Conservation (phyloP, 2,888 invertebrate species). For the Zaprionus obscuricornis region DNA sequence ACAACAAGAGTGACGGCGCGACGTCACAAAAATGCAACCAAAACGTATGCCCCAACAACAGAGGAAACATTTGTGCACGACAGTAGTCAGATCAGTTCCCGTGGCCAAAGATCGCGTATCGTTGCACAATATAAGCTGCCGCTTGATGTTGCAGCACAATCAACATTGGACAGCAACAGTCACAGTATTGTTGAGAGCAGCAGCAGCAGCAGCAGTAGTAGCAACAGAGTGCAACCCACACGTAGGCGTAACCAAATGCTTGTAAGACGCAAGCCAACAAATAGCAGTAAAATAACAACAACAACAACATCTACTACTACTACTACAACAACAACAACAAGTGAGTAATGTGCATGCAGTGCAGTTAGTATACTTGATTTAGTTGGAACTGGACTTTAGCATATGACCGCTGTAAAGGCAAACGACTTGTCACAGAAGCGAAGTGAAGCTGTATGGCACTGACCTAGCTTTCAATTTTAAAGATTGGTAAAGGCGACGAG, state of each 20-base stretch:
- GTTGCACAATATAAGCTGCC: constrained; percentile 72
- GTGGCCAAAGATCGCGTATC: constrained; percentile 46
- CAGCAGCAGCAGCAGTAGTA: too few species aligned
- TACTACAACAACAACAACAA: constrained; percentile 60
- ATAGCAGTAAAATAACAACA: constrained; percentile 18
- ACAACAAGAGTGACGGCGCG: constrained; percentile 26
- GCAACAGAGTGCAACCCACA: constrained; percentile 23
- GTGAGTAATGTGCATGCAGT: constrained; percentile 52
- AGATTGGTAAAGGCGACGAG: constrained; percentile 53
- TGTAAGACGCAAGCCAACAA: constrained; percentile 52
- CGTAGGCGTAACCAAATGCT: constrained; percentile 62
- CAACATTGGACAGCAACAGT: constrained; percentile 9
- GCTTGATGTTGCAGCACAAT: constrained; percentile 31
- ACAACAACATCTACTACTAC: constrained; percentile 38
- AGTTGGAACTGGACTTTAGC: too few species aligned
- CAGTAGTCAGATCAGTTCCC: constrained; percentile 30
- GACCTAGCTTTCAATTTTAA: constrained; percentile 62
- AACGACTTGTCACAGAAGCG: constrained; percentile 45
- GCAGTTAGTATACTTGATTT: constrained; percentile 28
- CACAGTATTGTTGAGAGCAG: not conserved
- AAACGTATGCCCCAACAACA: constrained; percentile 9
- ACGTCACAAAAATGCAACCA: constrained; percentile 43
- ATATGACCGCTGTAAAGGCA: constrained; percentile 50
- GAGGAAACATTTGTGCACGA: constrained; percentile 23
- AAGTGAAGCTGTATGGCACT: constrained; percentile 52